Percentiles rank a stretch among this genome's conserved stretches.
phyloP scores from a whole-genome alignment of 2,888 invertebrate genomes.

The Sinohyriopsis cumingii region DNA sequence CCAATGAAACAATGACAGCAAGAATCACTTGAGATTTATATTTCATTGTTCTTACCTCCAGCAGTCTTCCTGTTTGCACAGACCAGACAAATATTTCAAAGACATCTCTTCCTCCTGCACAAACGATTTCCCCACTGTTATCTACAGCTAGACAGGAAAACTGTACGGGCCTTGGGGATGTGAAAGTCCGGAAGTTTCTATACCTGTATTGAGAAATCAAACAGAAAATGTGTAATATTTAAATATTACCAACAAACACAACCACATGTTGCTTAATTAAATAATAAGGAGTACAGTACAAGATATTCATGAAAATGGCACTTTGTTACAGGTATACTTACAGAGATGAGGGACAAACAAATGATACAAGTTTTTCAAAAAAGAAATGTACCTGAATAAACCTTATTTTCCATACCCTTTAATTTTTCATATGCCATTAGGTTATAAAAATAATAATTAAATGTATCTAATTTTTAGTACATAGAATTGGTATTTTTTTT shows the following conservation, averaged over 20 bases:
- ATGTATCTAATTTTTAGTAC: too few relatives aligned
- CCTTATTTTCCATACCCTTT: too few relatives aligned
- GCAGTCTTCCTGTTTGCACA: constrained; percentile 89
- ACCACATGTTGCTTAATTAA: not conserved
- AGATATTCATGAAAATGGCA: not conserved
- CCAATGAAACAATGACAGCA: too few relatives aligned
- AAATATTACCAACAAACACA: not conserved
- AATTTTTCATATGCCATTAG: too few relatives aligned
- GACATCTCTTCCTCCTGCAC: constrained; percentile 94
- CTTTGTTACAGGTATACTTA: not conserved
- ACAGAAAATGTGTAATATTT: not conserved
- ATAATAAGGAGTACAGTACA: not conserved
- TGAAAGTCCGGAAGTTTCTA: constrained; percentile 97
- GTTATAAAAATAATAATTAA: too few relatives aligned
- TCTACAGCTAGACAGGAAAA: constrained; percentile 93
- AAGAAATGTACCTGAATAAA: too few relatives aligned
- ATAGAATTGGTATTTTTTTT: too few relatives aligned
- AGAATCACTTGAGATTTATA: too few relatives aligned
- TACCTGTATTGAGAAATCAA: constrained; percentile 78
- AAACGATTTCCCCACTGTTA: constrained; percentile 90
- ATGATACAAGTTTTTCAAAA: too few relatives aligned
- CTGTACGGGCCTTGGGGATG: constrained; percentile 92
- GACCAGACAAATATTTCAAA: constrained; percentile 98
- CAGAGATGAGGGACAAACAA: too few relatives aligned
- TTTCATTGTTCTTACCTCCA: constrained; percentile 79